Conservation (phyloP, 2,888 invertebrate species). For the Amblyteles armatorius region DNA sequence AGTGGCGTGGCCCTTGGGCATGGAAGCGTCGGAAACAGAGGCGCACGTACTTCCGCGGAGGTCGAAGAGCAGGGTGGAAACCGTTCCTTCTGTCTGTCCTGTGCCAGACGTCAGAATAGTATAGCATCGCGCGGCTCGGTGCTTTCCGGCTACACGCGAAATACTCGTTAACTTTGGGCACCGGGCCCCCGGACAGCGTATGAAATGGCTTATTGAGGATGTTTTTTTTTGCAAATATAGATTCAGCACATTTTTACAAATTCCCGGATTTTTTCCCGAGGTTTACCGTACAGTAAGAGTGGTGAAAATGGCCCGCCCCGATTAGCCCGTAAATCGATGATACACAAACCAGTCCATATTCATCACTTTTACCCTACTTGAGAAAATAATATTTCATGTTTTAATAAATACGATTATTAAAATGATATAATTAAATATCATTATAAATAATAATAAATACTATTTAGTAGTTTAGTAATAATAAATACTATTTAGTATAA, state of each 20-base stretch:
- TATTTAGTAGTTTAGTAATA: not conserved
- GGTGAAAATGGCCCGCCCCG: not conserved
- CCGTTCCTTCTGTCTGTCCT: slow-evolving; percentile 60
- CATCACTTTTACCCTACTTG: no score
- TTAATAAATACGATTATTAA: no score
- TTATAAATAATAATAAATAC: not conserved
- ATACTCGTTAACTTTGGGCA: slow-evolving; percentile 79
- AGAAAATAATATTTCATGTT: no score
- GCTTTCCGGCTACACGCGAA: slow-evolving; percentile 80
- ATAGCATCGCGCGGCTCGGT: slow-evolving; percentile 69
- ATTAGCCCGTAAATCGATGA: not conserved
- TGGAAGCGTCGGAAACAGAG: slow-evolving; percentile 60
- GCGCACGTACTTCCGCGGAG: slow-evolving; percentile 64
- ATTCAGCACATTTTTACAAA: slow-evolving; percentile 8
- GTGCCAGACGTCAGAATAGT: slow-evolving; percentile 45
- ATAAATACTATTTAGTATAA: not conserved
- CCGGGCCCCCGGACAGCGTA: slow-evolving; percentile 38
- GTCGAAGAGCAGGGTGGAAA: slow-evolving; percentile 60
- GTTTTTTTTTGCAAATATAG: slow-evolving; percentile 18
- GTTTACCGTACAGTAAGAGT: not conserved
- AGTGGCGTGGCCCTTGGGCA: slow-evolving; percentile 72
- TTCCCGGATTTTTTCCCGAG: not conserved
- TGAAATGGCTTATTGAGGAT: slow-evolving; percentile 15
- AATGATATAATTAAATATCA: not conserved
- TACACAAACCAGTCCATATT: no score